Evolutionary conservation across 2,113 vertebrate species (phyloP), one percentile per base, ranked within the genome.

Genomic region (Cisticola juncidis): DNA sequence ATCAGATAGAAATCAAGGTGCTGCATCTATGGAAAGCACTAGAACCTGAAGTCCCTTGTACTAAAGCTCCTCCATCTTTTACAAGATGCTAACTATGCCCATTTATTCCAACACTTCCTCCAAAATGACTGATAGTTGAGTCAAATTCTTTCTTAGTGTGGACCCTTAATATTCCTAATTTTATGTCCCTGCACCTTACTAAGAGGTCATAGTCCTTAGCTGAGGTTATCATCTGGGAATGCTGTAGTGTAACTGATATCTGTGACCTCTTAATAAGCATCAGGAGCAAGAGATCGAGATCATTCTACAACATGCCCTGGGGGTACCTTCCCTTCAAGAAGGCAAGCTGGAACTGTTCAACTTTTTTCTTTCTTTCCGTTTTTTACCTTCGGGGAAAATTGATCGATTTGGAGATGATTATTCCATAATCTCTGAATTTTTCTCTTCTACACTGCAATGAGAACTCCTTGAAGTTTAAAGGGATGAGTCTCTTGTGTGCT

Each of bases 191-290:
- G 36, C 96, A 95, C 95, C 95, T 97, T 95, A 76, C 57, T 92
- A 83, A 80, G 96, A 94, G 95, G 93, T 95, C 96, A 94, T 60
- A 85, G 94, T 96, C 85, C 90, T 18, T 91, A 92, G 92, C 94
- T 95, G 88, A 88, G 90, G 92, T 94, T 96, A 91, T 91, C 91
- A 95, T 95, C 88, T 92, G 98, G 96, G 97, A 98, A 88, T 94
- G 71, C 79, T 91, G 56, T 76, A 85, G 79, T 94, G 92, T 97
- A 97, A 97, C 92, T 45, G 95, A 97, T 94, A 97, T 98, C 97
- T 94, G 31, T 97, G 97, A 98, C 97, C 98, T 98, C 97, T 97
- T 98, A 98, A 97, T 97, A 97, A 98, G 97, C 94, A 96, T 97
- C 96, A 96, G 96, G 96, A 97, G 96, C 95, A 97, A 94, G 96